Percentiles rank a stretch among this genome's conserved stretches.
phyloP scores from a whole-genome alignment of 2,797 vertebrate species.

The Myiotriccus ornatus region DNA sequence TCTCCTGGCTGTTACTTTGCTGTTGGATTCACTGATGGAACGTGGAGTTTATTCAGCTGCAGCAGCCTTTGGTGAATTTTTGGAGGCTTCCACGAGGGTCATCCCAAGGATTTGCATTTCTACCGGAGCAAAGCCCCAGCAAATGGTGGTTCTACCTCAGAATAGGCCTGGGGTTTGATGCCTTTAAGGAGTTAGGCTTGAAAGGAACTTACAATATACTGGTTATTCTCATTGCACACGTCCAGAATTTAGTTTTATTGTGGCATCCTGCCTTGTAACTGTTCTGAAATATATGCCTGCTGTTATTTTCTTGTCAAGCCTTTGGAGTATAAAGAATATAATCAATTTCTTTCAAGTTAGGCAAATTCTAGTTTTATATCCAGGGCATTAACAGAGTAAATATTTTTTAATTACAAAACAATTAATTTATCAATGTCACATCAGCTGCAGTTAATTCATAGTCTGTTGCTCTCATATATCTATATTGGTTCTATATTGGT shows the following conservation, averaged over 20 bases:
- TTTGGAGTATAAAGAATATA: neutral
- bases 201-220: neutral
- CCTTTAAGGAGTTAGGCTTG: neutral
- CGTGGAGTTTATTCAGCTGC: neutral
- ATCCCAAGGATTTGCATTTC: neutral
- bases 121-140: neutral
- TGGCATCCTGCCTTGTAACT: neutral
- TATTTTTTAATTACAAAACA: neutral
- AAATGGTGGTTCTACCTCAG: neutral
- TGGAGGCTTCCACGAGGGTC: neutral
- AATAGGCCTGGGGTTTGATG: neutral
- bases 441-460: neutral
- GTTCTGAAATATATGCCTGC: neutral
- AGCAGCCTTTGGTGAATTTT: neutral
- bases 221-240: neutral
- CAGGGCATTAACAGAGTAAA: neutral
- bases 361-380: neutral
- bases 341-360: neutral
- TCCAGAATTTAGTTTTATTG: neutral
- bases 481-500: neutral
- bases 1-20: neutral
- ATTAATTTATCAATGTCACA: neutral
- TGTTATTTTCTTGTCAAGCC: neutral
- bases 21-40: neutral
- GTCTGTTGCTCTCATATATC: neutral